These are phyloP conservation scores for Triplophysa rosa DNA, from an alignment of 2,113 vertebrate species.

Conservation along the genomic window DNA sequence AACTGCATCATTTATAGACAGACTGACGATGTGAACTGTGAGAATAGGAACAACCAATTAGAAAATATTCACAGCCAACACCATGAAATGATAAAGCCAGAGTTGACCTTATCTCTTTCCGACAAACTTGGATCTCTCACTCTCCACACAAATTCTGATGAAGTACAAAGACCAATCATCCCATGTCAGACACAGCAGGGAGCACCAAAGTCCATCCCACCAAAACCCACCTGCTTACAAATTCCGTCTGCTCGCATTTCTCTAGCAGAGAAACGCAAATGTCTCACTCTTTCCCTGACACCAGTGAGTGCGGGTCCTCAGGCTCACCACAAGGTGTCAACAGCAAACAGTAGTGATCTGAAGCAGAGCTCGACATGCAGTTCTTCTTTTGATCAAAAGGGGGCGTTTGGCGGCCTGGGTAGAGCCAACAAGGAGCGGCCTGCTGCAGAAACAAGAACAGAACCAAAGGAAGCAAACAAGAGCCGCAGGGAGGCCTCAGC, in stretches of 20 bases:
- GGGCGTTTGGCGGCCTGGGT: not conserved
- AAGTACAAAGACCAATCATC: slow-evolving; percentile 22
- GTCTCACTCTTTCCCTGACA: slow-evolving; percentile 65
- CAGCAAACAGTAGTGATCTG: not conserved
- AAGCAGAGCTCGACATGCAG: not conserved
- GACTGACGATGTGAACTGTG: not conserved
- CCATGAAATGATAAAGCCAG: slow-evolving; percentile 27
- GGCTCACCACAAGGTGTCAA: slow-evolving; percentile 23
- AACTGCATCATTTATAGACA: not conserved
- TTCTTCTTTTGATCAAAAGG: slow-evolving; percentile 28
- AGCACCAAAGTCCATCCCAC: slow-evolving; percentile 18
- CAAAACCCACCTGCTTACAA: slow-evolving; percentile 58
- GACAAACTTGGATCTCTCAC: slow-evolving; percentile 47
- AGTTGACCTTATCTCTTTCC: slow-evolving; percentile 51
- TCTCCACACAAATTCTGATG: slow-evolving; percentile 39
- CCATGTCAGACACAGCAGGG: not conserved
- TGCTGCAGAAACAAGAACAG: not conserved
- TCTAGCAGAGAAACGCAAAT: slow-evolving; percentile 68
- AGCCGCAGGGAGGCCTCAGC: slow-evolving; percentile 6
- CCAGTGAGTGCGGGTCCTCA: slow-evolving; percentile 46
- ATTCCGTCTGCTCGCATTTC: slow-evolving; percentile 58
- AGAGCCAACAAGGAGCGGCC: not conserved
- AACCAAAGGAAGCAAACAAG: slow-evolving; percentile 8
- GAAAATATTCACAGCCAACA: not conserved
- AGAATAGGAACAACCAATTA: slow-evolving; percentile 26